Base-by-base conservation (phyloP, 2,113 vertebrate genomes). In the Dasypus novemcinctus region DNA sequence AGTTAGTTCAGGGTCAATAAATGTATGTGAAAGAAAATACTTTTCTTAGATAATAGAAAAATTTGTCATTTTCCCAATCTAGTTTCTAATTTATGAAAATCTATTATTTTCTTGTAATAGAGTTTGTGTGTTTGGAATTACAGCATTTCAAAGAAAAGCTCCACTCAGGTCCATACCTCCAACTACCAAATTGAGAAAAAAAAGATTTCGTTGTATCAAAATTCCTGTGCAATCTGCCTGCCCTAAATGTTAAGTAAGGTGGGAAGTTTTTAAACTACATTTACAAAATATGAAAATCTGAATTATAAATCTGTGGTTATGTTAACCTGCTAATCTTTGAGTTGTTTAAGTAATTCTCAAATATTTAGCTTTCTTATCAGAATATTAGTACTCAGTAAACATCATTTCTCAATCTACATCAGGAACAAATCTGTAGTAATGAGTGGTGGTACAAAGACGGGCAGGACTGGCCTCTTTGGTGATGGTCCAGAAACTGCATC, bases 1-100 rank as follows among this genome's bases (percentile, higher is more conserved):
- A 52, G 13, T 90, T 79, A 66, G 7, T 18, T 95, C 78, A 78
- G 43, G 52, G 68, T 74, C 82, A 94, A 38, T 75, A 87, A 66
- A 79, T 93, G 20, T 61, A 79, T 90, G 31, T 87, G 54, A 95
- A 93, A 69, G 80, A 85, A 96, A 93, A 41, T 43, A 52, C 49
- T 88, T 80, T 82, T 27, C 43, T 94, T 61, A 92, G 36, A 17
- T 86, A 82, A 91, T 20, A 91, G 69, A 86, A 94, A 66, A 87
- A 36, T 0, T 59, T 74, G 33, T 79, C 15, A n/a, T 92, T 86
- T 97, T 92, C 63, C 72, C 86, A 36, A 90, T 83, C 38, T 14
- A 81, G 27, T 29, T 29, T 41, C 76, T 82, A 43, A 49, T 90
- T 93, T 93, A 88, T 75, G 17, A 86, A 88, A 94, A 59, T 82